Evolutionary conservation across 2,888 invertebrate genomes (phyloP).

Genomic region (Esperia sulphurella): DNA sequence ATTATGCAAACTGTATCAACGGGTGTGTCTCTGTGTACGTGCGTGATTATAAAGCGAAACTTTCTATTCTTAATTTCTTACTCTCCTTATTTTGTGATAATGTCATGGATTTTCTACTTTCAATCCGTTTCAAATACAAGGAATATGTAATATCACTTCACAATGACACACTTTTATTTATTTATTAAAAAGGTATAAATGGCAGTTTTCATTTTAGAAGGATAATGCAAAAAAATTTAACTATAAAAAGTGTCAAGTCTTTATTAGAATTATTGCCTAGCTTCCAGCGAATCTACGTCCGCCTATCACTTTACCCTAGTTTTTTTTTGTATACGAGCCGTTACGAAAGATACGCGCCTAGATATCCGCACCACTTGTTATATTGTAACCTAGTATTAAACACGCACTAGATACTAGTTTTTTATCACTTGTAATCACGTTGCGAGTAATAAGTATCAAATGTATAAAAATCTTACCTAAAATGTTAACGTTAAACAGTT

Average conservation of each 20-base stretch:
- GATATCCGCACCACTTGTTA: constrained; percentile 69
- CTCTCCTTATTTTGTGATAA: background rate
- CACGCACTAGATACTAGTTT: constrained; percentile 60
- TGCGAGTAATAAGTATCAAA: constrained; percentile 77
- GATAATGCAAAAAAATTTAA: constrained; percentile 59
- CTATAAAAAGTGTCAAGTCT: constrained; percentile 73
- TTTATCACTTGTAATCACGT: constrained; percentile 77
- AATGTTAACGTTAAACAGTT: constrained; percentile 63
- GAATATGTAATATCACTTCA: background rate
- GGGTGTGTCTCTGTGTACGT: too few species aligned
- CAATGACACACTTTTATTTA: constrained; percentile 1
- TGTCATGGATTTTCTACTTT: background rate
- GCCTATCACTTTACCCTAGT: constrained; percentile 37
- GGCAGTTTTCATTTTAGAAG: constrained; percentile 65
- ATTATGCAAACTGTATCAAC: too few species aligned
- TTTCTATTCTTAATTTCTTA: too few species aligned
- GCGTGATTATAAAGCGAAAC: too few species aligned
- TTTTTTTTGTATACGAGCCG: constrained; percentile 9
- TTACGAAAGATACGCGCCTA: constrained; percentile 34
- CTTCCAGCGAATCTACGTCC: constrained; percentile 29
- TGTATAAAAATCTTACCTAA: constrained; percentile 73
- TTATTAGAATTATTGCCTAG: constrained; percentile 71
- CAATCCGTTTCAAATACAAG: background rate
- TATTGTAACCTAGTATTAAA: constrained; percentile 42
- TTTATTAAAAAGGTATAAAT: constrained; percentile 48